phyloP scores from a whole-genome alignment of 2,888 invertebrate genomes.

The Eupithecia subfuscata region DNA sequence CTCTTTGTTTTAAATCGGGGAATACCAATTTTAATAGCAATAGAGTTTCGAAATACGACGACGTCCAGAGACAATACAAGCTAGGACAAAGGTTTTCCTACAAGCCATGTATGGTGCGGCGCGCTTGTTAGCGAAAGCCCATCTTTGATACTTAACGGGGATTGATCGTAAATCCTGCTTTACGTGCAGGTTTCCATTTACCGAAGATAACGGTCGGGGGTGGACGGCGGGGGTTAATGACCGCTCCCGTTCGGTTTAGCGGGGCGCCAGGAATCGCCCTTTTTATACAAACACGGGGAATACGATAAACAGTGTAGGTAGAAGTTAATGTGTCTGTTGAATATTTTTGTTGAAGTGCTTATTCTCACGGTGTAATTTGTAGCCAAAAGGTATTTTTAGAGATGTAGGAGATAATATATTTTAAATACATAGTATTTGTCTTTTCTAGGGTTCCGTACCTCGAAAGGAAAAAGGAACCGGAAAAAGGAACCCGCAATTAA shows the following conservation, averaged over 20 bases:
- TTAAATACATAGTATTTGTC: too few species aligned
- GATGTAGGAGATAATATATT: background rate
- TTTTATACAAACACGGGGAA: constrained; percentile 30
- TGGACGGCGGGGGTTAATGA: constrained; percentile 68
- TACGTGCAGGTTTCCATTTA: constrained; percentile 73
- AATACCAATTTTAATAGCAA: background rate
- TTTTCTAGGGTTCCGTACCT: too few species aligned
- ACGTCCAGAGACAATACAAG: background rate
- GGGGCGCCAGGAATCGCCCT: constrained; percentile 46
- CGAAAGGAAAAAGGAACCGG: too few species aligned
- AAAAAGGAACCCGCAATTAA: too few species aligned
- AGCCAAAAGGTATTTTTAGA: background rate
- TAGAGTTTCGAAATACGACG: background rate
- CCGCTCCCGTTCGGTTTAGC: constrained; percentile 64
- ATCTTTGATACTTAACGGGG: constrained; percentile 37
- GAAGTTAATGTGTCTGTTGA: background rate
- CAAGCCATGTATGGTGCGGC: constrained; percentile 27
- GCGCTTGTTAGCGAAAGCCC: constrained; percentile 30
- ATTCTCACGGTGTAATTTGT: background rate
- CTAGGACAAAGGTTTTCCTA: constrained; percentile 12
- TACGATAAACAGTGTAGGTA: constrained; percentile 9
- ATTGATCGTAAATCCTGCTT: constrained; percentile 34
- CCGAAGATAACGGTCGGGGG: constrained; percentile 78
- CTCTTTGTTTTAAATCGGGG: background rate
- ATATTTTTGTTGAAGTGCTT: background rate